Evolutionary conservation across 2,888 invertebrate species (phyloP).

Genomic region (Zeuzera pyrina): DNA sequence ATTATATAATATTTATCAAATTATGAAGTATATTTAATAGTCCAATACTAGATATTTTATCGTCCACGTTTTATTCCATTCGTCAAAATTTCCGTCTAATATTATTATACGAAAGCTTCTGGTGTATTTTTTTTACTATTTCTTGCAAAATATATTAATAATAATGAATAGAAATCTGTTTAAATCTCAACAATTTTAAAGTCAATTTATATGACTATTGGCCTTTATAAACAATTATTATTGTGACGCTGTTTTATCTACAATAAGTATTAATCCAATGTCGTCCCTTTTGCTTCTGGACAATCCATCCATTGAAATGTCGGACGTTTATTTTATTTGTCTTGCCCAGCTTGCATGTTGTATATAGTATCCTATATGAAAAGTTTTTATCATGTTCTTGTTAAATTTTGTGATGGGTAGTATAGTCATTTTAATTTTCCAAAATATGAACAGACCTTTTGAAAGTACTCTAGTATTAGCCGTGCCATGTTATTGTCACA

Average conservation of each 20-base stretch:
- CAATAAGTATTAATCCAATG: constrained; percentile 29
- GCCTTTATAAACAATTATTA: constrained; percentile 38
- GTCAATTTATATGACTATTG: constrained; percentile 46
- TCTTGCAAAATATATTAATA: constrained; percentile 16
- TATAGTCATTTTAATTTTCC: constrained; percentile 45
- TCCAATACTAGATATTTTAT: constrained; percentile 62
- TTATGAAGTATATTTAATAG: constrained; percentile 50
- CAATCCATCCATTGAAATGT: constrained; percentile 63
- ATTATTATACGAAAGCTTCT: constrained; percentile 55
- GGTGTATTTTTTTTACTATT: constrained; percentile 30
- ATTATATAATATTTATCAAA: constrained; percentile 37
- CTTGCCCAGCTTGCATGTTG: constrained; percentile 67
- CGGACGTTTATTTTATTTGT: constrained; percentile 50
- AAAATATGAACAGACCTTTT: constrained; percentile 17
- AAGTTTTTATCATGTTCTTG: constrained; percentile 56
- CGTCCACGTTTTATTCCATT: constrained; percentile 67
- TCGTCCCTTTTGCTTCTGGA: constrained; percentile 57
- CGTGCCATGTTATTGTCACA: constrained; percentile 33
- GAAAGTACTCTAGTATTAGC: constrained; percentile 28
- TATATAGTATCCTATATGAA: constrained; percentile 54
- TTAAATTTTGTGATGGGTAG: constrained; percentile 61
- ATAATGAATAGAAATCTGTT: no score
- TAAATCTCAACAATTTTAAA: constrained; percentile 26
- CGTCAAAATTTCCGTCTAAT: constrained; percentile 62
- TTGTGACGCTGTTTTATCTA: constrained; percentile 19